These are phyloP conservation scores for Nixonia krombeini DNA, from an alignment of 1,140 invertebrate species.

Conservation along the genomic window DNA sequence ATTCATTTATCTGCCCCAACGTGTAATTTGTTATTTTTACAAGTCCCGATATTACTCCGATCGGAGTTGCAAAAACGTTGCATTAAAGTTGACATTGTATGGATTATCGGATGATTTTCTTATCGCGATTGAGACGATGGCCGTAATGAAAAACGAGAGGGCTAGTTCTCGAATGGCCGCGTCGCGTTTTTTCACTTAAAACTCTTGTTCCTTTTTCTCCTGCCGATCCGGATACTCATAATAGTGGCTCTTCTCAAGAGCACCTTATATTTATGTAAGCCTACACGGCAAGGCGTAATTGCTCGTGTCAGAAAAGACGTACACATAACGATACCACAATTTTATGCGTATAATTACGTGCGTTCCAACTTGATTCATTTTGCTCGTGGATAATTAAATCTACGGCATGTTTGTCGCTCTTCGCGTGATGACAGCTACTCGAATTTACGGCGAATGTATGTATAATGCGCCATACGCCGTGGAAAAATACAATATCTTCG, in stretches of 20 bases:
- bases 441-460: not conserved
- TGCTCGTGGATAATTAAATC: conserved; percentile 30
- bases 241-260: conserved; percentile 27
- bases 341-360: conserved; percentile 33
- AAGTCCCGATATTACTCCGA: no score
- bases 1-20: no score
- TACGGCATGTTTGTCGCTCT: conserved; percentile 22
- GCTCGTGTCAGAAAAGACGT: conserved; percentile 35
- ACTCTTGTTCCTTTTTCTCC: conserved; percentile 30
- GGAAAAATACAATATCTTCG: no score
- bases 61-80: no score
- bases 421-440: conserved; percentile 18
- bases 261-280: conserved; percentile 46
- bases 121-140: conserved; percentile 34
- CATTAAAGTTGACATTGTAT: no score
- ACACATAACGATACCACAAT: conserved; percentile 33
- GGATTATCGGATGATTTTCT: not conserved
- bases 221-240: conserved; percentile 34
- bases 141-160: conserved; percentile 36
- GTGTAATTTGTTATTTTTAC: no score
- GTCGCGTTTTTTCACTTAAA: conserved; percentile 48
- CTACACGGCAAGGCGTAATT: conserved; percentile 40
- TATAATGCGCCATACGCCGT: no score
- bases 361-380: conserved; percentile 18
- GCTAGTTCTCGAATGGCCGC: conserved; percentile 26